Evolutionary conservation across 2,113 vertebrate genomes (phyloP).

Genomic region (Pantherophis guttatus): DNA sequence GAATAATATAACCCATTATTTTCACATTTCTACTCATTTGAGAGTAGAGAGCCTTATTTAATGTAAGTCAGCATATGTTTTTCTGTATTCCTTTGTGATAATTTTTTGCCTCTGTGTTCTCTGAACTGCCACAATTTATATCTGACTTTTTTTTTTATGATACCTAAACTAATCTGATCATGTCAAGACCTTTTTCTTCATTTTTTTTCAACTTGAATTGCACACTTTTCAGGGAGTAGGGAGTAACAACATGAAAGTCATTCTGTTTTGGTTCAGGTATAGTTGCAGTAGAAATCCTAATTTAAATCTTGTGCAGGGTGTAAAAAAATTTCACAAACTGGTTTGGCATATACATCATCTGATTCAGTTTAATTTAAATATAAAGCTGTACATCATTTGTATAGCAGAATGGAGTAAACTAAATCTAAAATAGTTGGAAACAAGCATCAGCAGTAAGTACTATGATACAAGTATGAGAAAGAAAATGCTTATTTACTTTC

Average conservation of each 20-base stretch:
- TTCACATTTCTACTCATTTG: not conserved
- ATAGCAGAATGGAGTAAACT: not conserved
- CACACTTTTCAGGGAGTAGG: not conserved
- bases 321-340: not conserved
- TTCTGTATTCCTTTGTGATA: not conserved
- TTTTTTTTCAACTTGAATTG: not conserved
- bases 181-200: not conserved
- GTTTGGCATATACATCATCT: not conserved
- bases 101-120: slow-evolving; percentile 2
- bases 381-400: not conserved
- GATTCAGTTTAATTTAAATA: not conserved
- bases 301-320: not conserved
- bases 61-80: not conserved
- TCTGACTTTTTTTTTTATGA: not conserved
- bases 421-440: not conserved
- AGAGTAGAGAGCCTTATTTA: not conserved
- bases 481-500: not conserved
- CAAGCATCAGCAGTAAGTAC: not conserved
- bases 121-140: not conserved
- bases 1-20: not conserved
- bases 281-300: not conserved
- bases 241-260: not conserved
- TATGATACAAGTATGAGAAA: not conserved
- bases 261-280: not conserved
- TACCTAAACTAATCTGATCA: not conserved